phyloP scores from a whole-genome alignment of 2,113 vertebrate genomes.

The Campylomormyrus numenius region DNA sequence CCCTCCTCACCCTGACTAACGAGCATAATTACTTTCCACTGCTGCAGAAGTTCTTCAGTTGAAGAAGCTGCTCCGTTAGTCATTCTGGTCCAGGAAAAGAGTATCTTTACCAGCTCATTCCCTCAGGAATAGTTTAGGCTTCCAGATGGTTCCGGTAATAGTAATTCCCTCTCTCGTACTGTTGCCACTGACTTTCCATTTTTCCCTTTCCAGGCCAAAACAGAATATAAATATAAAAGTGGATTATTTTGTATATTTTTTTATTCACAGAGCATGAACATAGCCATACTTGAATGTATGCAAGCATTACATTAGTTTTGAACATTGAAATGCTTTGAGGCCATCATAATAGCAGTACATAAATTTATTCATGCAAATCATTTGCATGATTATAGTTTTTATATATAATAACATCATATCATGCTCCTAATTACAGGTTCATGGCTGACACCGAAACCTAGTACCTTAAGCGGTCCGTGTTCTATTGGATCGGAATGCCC shows the following conservation, averaged over 20 bases:
- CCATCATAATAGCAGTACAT: neutral
- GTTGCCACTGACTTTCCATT: neutral
- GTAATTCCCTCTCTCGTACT: neutral
- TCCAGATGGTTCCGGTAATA: neutral
- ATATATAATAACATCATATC: neutral
- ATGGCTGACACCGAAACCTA: neutral
- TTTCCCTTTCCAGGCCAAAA: neutral
- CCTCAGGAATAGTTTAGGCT: neutral
- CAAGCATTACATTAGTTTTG: neutral
- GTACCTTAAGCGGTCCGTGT: neutral
- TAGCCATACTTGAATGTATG: neutral
- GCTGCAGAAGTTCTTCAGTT: neutral
- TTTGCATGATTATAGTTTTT: neutral
- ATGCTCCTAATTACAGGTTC: neutral
- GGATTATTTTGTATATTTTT: neutral
- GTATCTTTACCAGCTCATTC: neutral
- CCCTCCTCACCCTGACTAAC: neutral
- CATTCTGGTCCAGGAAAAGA: neutral
- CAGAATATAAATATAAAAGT: neutral
- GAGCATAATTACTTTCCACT: neutral
- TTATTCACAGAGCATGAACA: neutral
- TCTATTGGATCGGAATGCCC: neutral
- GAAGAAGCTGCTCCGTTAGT: neutral
- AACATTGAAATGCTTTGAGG: neutral
- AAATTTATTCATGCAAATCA: neutral